A percentile compares a stretch with the other conserved stretches of the same genome.
phyloP scores from a whole-genome alignment of 2,113 vertebrate genomes.

The Morone chrysops region DNA sequence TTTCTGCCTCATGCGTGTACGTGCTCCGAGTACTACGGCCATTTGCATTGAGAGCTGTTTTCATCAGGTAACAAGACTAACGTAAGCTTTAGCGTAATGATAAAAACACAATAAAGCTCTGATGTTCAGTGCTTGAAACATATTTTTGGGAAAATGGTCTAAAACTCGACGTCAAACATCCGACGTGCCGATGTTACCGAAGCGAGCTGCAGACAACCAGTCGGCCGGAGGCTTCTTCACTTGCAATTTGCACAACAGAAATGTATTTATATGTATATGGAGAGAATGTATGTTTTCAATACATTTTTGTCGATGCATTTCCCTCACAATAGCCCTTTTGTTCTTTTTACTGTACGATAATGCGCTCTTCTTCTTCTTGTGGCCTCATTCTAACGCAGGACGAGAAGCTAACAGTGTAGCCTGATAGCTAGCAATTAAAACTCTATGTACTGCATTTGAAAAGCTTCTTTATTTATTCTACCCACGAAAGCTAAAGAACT shows the following conservation, averaged over 20 bases:
- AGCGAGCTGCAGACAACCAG: not conserved
- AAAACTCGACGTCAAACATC: not conserved
- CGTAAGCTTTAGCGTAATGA: not conserved
- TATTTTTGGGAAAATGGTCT: no score
- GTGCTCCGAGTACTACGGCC: no score
- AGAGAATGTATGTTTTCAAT: constrained; percentile 72
- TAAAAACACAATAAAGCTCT: not conserved
- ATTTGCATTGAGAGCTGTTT: not conserved
- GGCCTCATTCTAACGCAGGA: not conserved
- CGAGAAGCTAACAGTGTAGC: constrained; percentile 2
- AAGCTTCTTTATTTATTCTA: not conserved
- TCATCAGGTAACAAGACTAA: not conserved
- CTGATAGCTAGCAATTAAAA: not conserved
- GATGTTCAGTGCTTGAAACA: constrained; percentile 9
- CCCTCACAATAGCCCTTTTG: not conserved
- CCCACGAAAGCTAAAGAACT: no score
- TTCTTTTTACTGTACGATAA: not conserved
- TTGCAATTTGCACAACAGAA: constrained; percentile 84
- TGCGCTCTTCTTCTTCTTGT: constrained; percentile 6
- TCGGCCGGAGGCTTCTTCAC: constrained; percentile 55
- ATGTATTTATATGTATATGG: constrained; percentile 83
- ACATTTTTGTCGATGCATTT: constrained; percentile 56
- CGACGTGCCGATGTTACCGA: not conserved
- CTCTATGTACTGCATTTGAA: no score
- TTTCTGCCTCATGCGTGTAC: not conserved